Evolutionary conservation across 2,797 vertebrate genomes (phyloP), one percentile per base, ranked within the genome.

Genomic region (Tachyglossus aculeatus): DNA sequence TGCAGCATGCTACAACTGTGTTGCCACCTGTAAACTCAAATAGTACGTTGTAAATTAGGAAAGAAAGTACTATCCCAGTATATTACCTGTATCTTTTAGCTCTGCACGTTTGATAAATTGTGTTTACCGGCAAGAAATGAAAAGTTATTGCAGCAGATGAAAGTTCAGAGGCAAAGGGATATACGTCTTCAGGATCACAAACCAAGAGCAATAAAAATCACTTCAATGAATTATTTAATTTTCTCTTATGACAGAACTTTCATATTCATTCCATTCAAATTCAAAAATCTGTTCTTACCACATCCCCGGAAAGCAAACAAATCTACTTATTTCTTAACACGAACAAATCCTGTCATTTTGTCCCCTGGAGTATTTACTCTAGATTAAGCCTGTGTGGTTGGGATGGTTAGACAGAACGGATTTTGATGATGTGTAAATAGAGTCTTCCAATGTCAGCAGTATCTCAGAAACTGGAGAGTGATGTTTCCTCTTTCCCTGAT

Each of bases 101-200:
- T 25, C 39, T 48, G 59, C 41, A 58, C 45, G 61, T 9, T 50
- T 44, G 29, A 43, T 65, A 53, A 70, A 60, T 64, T 53, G 47
- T 29, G 16, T 44, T 56, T 71, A 34, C 41, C n/a, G 31, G 36
- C 43, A 41, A 47, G 56, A 53, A 69, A 70, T 27, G 21, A 18
- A 34, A 59, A 19, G 10, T 7, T 36, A 8, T 3, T 40, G 10
- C 21, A 50, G 40, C 25, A 54, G 45, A 25, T 31, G n/a, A 51
- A 48, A 45, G 41, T 13, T 27, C 16, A 48, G 67, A 32, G 48
- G 57, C 70, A 33, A 29, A 12, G 38, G 44, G 7, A 21, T 39
- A 32, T 45, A 41, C 1, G 5, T 27, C 8, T 65, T 29, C 36
- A 66, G 41, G 45, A 48, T 16, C 25, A 27, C 5, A 48, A 29